Evolutionary conservation across 2,797 vertebrate genomes (phyloP).

Genomic region (Chanos chanos): DNA sequence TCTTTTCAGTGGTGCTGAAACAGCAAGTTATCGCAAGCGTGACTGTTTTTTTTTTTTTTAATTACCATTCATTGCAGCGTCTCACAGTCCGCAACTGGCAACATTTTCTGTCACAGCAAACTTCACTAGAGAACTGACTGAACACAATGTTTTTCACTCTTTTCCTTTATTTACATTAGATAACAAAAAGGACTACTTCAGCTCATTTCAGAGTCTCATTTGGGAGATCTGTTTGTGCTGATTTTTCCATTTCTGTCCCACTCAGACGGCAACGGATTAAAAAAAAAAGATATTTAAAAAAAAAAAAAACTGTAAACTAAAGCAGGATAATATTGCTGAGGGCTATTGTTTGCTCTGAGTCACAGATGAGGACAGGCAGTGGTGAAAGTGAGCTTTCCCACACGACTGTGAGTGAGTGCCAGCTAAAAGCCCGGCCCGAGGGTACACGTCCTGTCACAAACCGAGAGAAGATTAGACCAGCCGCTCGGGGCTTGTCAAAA

Average conservation of each 20-base stretch:
- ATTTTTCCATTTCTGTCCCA: neutral
- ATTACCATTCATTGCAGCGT: neutral
- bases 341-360: constrained; percentile 18
- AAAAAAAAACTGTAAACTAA: constrained; percentile 29
- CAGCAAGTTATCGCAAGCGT: neutral
- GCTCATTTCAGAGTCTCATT: neutral
- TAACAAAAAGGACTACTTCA: constrained; percentile 8
- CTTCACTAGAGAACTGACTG: neutral
- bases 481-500: neutral
- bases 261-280: no score
- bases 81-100: constrained; percentile 4
- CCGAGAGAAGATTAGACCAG: neutral
- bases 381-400: constrained; percentile 18
- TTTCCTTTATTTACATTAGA: neutral
- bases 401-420: constrained; percentile 19
- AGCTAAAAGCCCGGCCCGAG: constrained; percentile 17
- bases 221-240: constrained; percentile 7
- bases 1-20: constrained; percentile 22
- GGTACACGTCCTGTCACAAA: neutral
- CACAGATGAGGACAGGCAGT: constrained; percentile 22
- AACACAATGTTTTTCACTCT: neutral
- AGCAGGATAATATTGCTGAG: constrained; percentile 20
- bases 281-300: no score
- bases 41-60: no score
- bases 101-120: constrained; percentile 1